A percentile compares a stretch with the other conserved stretches of the same genome.
These are phyloP conservation scores for Sylvietta virens DNA, from an alignment of 2,113 vertebrate species.

Conservation along the genomic window DNA sequence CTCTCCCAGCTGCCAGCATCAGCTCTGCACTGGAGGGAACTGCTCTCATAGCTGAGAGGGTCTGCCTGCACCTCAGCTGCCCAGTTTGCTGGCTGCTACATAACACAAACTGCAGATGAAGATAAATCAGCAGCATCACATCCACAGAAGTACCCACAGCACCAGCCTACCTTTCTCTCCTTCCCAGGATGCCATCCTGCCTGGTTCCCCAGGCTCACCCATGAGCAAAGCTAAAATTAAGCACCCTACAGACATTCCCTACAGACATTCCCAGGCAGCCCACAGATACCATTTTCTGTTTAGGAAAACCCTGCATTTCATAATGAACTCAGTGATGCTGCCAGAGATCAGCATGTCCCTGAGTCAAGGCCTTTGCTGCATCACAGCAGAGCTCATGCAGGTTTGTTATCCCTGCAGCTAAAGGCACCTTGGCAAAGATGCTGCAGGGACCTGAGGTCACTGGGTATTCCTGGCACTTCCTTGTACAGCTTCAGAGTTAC, in stretches of 20 bases:
- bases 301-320: background rate
- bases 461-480: fast-evolving
- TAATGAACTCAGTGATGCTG: background rate
- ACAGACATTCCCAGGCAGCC: background rate
- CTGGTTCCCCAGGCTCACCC: background rate
- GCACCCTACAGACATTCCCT: background rate
- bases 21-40: background rate
- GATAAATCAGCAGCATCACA: background rate
- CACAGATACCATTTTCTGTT: background rate
- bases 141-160: background rate
- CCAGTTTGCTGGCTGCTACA: background rate
- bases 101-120: background rate
- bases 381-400: fast-evolving
- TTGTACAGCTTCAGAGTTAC: background rate
- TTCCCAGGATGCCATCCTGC: fast-evolving
- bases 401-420: background rate
- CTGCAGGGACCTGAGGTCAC: background rate
- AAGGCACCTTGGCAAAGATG: background rate
- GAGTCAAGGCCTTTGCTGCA: background rate
- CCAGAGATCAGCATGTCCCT: background rate
- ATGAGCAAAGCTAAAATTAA: background rate
- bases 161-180: background rate
- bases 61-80: background rate
- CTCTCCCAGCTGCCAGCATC: background rate
- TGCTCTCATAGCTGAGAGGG: fast-evolving